phyloP scores from a whole-genome alignment of 2,888 invertebrate genomes.

The Melangyna quadrimaculata region DNA sequence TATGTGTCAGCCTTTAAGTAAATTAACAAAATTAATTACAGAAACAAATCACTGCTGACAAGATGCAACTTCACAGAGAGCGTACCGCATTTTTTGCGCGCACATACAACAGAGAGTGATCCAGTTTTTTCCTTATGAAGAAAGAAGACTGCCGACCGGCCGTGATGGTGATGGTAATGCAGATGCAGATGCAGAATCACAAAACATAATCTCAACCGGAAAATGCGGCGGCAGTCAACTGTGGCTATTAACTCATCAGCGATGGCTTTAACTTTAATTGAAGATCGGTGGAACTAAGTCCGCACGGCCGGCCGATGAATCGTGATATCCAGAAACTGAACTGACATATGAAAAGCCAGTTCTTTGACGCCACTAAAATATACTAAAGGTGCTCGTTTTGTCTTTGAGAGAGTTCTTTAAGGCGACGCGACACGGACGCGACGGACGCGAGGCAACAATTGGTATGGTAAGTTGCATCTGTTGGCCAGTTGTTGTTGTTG shows the following conservation, averaged over 20 bases:
- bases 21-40: slow-evolving; percentile 69
- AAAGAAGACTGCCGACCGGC: slow-evolving; percentile 1
- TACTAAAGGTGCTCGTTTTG: slow-evolving; percentile 30
- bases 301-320: slow-evolving; percentile 46
- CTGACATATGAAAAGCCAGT: slow-evolving; percentile 37
- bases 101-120: slow-evolving; percentile 23
- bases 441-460: slow-evolving; percentile 4
- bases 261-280: slow-evolving; percentile 61
- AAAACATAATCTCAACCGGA: slow-evolving; percentile 69
- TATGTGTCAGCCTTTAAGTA: slow-evolving; percentile 67
- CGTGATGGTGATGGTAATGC: neutral
- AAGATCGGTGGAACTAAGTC: slow-evolving; percentile 67
- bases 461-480: slow-evolving; percentile 15
- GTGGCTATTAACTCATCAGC: slow-evolving; percentile 66
- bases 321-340: slow-evolving; percentile 48
- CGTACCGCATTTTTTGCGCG: slow-evolving; percentile 24
- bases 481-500: slow-evolving; percentile 42
- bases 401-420: slow-evolving; percentile 32
- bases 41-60: slow-evolving; percentile 70
- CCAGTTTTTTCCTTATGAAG: slow-evolving; percentile 29
- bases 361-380: slow-evolving; percentile 50
- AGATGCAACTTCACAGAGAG: slow-evolving; percentile 65
- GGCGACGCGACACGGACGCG: neutral
- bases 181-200: slow-evolving; percentile 41
- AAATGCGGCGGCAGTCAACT: slow-evolving; percentile 65